Evolutionary conservation across 2,797 vertebrate species (phyloP).

Genomic region (Momotus momota): DNA sequence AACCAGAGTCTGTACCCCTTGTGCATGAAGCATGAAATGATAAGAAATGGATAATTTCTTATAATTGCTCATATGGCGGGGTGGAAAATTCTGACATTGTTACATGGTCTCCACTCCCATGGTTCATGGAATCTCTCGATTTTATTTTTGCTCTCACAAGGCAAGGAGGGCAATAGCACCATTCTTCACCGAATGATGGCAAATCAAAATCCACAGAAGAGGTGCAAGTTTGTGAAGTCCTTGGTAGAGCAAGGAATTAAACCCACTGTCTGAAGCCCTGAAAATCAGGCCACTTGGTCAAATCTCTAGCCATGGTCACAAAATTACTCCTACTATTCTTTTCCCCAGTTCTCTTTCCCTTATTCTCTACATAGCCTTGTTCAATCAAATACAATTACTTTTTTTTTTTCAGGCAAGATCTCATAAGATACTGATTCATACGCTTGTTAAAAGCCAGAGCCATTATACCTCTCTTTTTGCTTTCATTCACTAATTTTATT

Average conservation of each 20-base stretch:
- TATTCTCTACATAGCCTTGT: not conserved
- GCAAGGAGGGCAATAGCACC: not conserved
- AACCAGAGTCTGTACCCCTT: not conserved
- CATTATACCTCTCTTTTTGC: conserved; percentile 41
- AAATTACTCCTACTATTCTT: not conserved
- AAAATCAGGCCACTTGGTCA: not conserved
- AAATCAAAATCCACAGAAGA: not conserved
- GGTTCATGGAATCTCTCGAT: not conserved
- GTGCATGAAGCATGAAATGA: not conserved
- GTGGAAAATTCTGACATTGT: not conserved
- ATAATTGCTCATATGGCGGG: not conserved
- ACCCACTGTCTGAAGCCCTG: not conserved
- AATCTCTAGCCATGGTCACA: not conserved
- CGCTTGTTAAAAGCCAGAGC: conserved; percentile 33
- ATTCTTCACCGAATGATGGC: not conserved
- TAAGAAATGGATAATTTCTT: conserved; percentile 19
- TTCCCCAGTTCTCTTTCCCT: not conserved
- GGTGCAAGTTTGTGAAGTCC: not conserved
- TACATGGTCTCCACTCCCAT: not conserved
- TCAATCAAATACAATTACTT: not conserved
- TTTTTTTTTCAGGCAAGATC: conserved; percentile 7
- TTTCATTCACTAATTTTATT: conserved; percentile 64
- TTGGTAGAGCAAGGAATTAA: not conserved
- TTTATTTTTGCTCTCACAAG: not conserved
- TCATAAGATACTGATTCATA: conserved; percentile 27